phyloP scores from a whole-genome alignment of 2,888 invertebrate genomes.

The Archips xylosteana region DNA sequence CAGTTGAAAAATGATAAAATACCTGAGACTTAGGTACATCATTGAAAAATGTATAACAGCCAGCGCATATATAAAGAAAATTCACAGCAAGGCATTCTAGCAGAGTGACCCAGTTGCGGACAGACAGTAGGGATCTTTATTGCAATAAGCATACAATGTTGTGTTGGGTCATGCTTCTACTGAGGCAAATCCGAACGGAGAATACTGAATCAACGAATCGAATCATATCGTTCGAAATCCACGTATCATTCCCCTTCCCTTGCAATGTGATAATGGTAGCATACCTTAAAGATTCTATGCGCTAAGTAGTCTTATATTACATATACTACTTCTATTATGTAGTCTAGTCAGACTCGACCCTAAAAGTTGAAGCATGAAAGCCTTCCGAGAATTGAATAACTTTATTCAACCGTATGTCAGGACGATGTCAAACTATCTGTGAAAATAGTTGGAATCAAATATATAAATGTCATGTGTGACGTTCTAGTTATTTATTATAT shows the following conservation, averaged over 20 bases:
- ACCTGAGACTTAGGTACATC: too few relatives aligned
- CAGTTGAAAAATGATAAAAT: too few relatives aligned
- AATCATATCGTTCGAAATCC: too few relatives aligned
- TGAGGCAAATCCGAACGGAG: too few relatives aligned
- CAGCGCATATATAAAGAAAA: neutral
- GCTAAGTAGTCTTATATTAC: too few relatives aligned
- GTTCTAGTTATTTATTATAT: neutral
- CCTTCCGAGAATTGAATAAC: constrained; percentile 33
- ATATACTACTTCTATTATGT: neutral
- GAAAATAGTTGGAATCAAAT: constrained; percentile 13
- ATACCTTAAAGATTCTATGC: too few relatives aligned
- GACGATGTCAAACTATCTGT: constrained; percentile 20
- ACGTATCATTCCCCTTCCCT: too few relatives aligned
- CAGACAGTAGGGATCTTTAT: neutral
- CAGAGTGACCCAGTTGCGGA: neutral
- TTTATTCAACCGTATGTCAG: constrained; percentile 23
- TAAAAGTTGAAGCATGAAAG: constrained; percentile 28
- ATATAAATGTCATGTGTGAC: neutral
- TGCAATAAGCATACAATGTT: too few relatives aligned
- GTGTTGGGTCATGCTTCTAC: too few relatives aligned
- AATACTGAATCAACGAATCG: too few relatives aligned
- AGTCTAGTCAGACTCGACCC: constrained; percentile 1
- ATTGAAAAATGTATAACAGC: neutral
- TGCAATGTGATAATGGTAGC: too few relatives aligned
- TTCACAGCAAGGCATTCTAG: neutral